Percentiles rank a stretch among this genome's conserved stretches.
These are phyloP conservation scores for Eilema caniola DNA, from an alignment of 2,888 invertebrate species.

Conservation along the genomic window DNA sequence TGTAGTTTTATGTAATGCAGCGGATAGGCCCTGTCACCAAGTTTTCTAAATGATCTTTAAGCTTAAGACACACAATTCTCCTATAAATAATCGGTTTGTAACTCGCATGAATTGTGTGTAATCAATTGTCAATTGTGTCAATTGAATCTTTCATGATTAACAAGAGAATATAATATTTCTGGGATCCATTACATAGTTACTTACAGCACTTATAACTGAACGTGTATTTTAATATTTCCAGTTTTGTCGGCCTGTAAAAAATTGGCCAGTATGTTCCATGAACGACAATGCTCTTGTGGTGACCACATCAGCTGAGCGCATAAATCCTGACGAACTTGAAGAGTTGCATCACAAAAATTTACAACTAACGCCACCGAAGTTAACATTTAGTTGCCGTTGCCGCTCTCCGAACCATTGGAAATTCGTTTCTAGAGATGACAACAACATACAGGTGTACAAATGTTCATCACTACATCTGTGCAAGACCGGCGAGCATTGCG, in stretches of 20 bases:
- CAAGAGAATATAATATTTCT: too few species aligned
- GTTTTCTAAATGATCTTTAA: neutral
- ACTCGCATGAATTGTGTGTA: too few species aligned
- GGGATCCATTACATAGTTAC: neutral
- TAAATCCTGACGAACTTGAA: conserved; percentile 78
- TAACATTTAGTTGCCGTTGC: conserved; percentile 83
- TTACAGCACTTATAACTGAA: neutral
- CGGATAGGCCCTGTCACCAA: neutral
- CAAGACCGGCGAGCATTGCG: conserved; percentile 87
- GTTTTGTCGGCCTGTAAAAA: conserved; percentile 82
- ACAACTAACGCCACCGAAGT: conserved; percentile 75
- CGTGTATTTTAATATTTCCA: conserved; percentile 53
- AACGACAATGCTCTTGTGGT: conserved; percentile 74
- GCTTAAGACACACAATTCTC: neutral
- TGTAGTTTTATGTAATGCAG: neutral
- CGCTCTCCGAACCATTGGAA: conserved; percentile 85
- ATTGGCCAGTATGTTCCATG: conserved; percentile 72
- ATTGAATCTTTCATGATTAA: too few species aligned
- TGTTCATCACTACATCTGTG: conserved; percentile 85
- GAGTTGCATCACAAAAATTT: conserved; percentile 72
- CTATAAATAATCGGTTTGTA: too few species aligned
- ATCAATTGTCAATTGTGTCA: too few species aligned
- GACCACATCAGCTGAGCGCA: conserved; percentile 60
- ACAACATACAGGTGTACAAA: conserved; percentile 63
- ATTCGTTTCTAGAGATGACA: conserved; percentile 57